phyloP scores from a whole-genome alignment of 2,113 vertebrate genomes.

The Taxidea taxus region DNA sequence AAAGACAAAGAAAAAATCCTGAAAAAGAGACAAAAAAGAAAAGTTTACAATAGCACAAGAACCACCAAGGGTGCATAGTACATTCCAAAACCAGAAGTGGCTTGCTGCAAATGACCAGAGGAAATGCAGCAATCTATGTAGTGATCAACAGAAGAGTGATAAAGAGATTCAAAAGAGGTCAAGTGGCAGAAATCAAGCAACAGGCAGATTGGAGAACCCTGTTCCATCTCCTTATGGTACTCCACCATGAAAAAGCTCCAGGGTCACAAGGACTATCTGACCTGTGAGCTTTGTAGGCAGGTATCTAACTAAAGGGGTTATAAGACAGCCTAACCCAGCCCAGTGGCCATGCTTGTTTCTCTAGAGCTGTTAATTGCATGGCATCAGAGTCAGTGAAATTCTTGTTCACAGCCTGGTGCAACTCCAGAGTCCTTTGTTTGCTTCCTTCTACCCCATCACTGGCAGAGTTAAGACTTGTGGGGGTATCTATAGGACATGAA shows the following conservation, averaged over 20 bases:
- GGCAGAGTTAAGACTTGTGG: not conserved
- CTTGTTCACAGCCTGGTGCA: not conserved
- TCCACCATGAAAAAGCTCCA: not conserved
- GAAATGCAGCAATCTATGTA: not conserved
- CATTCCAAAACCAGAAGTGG: not conserved
- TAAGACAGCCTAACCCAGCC: not conserved
- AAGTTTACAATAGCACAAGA: not conserved
- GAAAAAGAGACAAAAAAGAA: not conserved
- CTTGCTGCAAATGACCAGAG: not conserved
- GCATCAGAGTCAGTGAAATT: not conserved
- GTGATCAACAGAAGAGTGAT: not conserved
- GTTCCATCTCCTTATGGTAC: not conserved
- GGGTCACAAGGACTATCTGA: not conserved
- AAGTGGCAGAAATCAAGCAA: not conserved
- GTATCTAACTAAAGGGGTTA: not conserved
- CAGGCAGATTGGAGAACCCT: not conserved
- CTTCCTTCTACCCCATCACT: not conserved
- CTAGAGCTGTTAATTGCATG: not conserved
- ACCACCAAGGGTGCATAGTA: not conserved
- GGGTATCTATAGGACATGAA: not conserved
- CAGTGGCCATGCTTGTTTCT: not conserved
- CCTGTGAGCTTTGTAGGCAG: not conserved
- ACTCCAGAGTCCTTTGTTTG: not conserved
- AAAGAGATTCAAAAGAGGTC: not conserved
- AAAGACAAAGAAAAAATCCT: not conserved